phyloP scores from a whole-genome alignment of 2,797 vertebrate genomes.

The Myiotriccus ornatus region DNA sequence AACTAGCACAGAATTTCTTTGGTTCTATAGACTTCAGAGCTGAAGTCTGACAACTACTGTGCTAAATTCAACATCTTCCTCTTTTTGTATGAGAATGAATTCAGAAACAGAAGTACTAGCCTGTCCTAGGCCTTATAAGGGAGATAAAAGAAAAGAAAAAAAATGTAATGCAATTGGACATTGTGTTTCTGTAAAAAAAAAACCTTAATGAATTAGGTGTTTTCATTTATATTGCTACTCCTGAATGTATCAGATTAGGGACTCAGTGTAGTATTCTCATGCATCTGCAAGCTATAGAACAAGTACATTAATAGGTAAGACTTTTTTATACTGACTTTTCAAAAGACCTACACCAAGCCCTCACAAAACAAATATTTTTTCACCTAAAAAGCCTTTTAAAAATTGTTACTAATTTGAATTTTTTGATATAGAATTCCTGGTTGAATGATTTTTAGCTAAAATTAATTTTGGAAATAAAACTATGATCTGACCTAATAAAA shows the following conservation, averaged over 20 bases:
- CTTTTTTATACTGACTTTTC: background rate
- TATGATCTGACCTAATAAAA: background rate
- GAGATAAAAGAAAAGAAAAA: background rate
- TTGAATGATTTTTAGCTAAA: background rate
- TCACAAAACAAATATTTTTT: background rate
- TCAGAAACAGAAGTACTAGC: background rate
- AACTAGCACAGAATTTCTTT: background rate
- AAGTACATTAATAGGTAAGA: background rate
- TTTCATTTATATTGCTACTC: background rate
- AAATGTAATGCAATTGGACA: background rate
- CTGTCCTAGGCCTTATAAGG: background rate
- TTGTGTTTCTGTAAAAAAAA: background rate
- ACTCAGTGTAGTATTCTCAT: background rate
- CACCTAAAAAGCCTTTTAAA: background rate
- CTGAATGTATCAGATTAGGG: background rate
- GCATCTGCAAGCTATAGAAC: background rate
- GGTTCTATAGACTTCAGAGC: background rate
- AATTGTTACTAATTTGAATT: background rate
- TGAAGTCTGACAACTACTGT: background rate
- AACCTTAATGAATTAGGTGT: background rate
- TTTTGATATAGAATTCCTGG: background rate
- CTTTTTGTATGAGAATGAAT: background rate
- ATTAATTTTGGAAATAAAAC: background rate
- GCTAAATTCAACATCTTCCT: background rate
- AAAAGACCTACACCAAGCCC: accelerated